Evolutionary conservation across 2,113 vertebrate genomes (phyloP).

Genomic region (Albula glossodonta): DNA sequence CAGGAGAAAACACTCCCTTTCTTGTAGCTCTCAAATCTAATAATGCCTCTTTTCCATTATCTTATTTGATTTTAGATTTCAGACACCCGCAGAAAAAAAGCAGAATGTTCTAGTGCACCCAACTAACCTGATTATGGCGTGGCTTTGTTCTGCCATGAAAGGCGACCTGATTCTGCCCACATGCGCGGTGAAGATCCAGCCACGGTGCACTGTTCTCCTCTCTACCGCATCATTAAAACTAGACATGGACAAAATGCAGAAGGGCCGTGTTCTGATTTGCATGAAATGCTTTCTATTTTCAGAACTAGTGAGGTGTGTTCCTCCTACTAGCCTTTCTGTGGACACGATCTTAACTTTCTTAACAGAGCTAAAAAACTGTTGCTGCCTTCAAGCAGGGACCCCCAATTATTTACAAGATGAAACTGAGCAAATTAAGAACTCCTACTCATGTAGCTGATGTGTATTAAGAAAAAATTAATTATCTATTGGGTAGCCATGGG

Average conservation of each 20-base stretch:
- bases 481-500: too few relatives aligned
- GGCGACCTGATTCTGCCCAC: slow-evolving; percentile 28
- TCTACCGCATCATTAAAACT: background rate
- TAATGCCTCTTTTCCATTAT: slow-evolving; percentile 65
- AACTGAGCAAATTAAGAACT: too few relatives aligned
- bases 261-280: background rate
- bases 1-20: slow-evolving; percentile 44
- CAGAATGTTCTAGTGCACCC: slow-evolving; percentile 53
- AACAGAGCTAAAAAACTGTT: too few relatives aligned
- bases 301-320: background rate
- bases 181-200: slow-evolving; percentile 36
- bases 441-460: too few relatives aligned
- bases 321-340: background rate
- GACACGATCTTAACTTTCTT: slow-evolving; percentile 1
- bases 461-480: too few relatives aligned
- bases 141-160: slow-evolving; percentile 50
- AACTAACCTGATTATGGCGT: slow-evolving; percentile 57
- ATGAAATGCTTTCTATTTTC: background rate
- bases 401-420: too few relatives aligned
- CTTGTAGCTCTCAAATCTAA: slow-evolving; percentile 59
- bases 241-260: background rate
- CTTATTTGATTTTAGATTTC: slow-evolving; percentile 67
- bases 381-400: too few relatives aligned
- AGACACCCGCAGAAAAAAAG: slow-evolving; percentile 61
- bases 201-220: slow-evolving; percentile 8